These are phyloP conservation scores for Simalia tracyae DNA, from an alignment of 2,797 vertebrate genomes.

Conservation along the genomic window DNA sequence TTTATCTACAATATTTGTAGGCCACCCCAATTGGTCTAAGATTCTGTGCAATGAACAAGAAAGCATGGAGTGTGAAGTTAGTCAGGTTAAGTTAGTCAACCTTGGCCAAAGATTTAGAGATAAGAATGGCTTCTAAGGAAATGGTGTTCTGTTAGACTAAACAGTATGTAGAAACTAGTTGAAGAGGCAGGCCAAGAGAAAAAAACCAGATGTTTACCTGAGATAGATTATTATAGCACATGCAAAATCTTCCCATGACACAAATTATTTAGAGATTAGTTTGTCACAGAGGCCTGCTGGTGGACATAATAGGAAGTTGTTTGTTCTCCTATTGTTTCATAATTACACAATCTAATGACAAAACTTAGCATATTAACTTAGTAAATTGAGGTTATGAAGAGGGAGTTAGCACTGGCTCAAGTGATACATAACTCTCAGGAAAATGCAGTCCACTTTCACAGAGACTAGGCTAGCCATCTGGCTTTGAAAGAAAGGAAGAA, in stretches of 20 bases:
- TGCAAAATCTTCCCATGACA: not conserved
- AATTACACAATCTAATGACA: not conserved
- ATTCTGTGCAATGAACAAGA: not conserved
- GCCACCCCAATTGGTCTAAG: not conserved
- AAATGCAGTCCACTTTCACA: not conserved
- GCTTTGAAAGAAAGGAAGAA: not conserved
- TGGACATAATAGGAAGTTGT: not conserved
- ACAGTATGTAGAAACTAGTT: slow-evolving; percentile 10
- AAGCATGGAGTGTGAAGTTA: not conserved
- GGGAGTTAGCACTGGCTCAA: not conserved
- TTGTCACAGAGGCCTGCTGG: not conserved
- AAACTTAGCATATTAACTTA: not conserved
- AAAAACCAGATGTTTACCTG: slow-evolving; percentile 10
- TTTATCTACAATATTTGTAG: not conserved
- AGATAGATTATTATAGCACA: not conserved
- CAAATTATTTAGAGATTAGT: not conserved
- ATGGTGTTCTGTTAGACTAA: not conserved
- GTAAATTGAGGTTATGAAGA: not conserved
- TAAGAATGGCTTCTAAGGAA: not conserved
- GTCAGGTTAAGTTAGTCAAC: not conserved
- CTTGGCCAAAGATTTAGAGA: not conserved
- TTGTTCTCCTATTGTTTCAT: not conserved
- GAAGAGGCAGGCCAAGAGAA: not conserved
- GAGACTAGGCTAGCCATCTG: not conserved
- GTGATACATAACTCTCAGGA: not conserved